Conservation (phyloP, 1,140 invertebrate genomes). For the Eurosta solidaginis region DNA sequence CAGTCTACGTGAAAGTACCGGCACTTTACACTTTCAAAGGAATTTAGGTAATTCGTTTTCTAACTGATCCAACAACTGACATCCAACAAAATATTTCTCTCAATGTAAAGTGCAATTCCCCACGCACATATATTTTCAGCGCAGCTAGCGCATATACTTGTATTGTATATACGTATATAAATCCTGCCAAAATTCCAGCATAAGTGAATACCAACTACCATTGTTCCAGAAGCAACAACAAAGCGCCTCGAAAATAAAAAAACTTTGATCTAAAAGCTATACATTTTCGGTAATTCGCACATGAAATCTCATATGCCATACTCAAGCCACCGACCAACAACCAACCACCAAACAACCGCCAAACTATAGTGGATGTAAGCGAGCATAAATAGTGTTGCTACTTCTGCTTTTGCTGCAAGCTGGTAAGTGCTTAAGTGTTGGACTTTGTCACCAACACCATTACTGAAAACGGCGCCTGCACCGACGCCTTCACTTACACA, state of each 20-base stretch:
- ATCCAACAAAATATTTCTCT: neutral
- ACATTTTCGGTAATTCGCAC: conserved; percentile 27
- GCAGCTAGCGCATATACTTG: neutral
- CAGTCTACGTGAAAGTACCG: no score
- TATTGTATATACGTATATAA: neutral
- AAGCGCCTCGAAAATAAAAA: neutral
- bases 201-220: neutral
- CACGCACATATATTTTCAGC: neutral
- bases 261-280: conserved; percentile 11
- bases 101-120: neutral
- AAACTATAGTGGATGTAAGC: neutral
- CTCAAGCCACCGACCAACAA: neutral
- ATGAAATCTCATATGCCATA: neutral
- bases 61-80: neutral
- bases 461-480: neutral
- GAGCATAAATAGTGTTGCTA: neutral
- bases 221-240: neutral
- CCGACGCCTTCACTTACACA: no score
- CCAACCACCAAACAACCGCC: neutral
- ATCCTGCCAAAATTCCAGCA: conserved; percentile 9
- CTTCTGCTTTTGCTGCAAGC: neutral
- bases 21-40: no score
- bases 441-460: conserved; percentile 1
- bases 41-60: no score
- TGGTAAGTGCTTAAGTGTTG: neutral